These are phyloP conservation scores for Apocrypta bakeri DNA, from an alignment of 1,140 invertebrate genomes.

Conservation along the genomic window DNA sequence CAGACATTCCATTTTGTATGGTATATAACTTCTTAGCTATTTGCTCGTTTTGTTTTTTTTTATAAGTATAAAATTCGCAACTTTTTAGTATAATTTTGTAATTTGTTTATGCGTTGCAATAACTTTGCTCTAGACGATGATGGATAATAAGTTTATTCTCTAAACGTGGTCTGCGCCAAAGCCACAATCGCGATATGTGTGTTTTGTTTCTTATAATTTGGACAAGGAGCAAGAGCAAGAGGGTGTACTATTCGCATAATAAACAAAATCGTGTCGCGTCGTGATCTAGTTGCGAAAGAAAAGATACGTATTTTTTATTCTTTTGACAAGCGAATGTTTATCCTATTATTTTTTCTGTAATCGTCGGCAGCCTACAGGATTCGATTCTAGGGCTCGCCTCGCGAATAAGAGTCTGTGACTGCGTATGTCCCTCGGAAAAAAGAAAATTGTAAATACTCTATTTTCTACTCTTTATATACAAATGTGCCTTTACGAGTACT, in stretches of 20 bases:
- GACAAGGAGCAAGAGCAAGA: constrained; percentile 17
- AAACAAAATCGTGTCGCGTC: constrained; percentile 54
- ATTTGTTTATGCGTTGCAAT: constrained; percentile 11
- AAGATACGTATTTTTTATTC: constrained; percentile 37
- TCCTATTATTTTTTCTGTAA: constrained; percentile 19
- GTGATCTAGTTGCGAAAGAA: constrained; percentile 63
- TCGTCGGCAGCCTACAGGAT: constrained; percentile 40
- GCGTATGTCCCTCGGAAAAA: constrained; percentile 4
- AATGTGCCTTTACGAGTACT: constrained; percentile 59
- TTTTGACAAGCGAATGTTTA: constrained; percentile 38
- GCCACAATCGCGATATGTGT: constrained; percentile 50
- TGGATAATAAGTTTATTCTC: constrained; percentile 59
- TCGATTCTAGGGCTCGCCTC: constrained; percentile 23
- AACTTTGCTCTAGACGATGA: constrained; percentile 33
- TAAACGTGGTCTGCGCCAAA: constrained; percentile 57
- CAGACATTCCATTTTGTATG: constrained; percentile 66
- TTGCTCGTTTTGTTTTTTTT: constrained; percentile 1
- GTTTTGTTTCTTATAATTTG: constrained; percentile 48
- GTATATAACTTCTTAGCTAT: constrained; percentile 40
- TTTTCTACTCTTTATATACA: constrained; percentile 59
- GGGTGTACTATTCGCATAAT: constrained; percentile 55
- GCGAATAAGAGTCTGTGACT: constrained; percentile 35
- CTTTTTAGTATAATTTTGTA: constrained; percentile 24
- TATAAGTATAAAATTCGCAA: constrained; percentile 35
- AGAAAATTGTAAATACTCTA: constrained; percentile 67